Evolutionary conservation across 2,797 vertebrate species (phyloP), one percentile per base, ranked within the genome.

Genomic region (Tympanoctomys barrerae): DNA sequence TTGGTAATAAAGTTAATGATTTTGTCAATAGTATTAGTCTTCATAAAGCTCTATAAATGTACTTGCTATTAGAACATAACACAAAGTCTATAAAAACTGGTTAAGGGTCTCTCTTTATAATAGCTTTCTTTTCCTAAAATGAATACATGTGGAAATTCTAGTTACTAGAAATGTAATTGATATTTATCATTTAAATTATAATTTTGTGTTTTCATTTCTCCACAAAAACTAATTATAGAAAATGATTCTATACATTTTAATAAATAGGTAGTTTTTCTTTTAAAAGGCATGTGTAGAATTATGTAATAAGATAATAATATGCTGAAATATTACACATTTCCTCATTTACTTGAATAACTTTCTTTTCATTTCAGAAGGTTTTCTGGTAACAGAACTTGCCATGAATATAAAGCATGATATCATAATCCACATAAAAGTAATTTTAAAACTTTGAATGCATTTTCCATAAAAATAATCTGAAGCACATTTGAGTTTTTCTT

Each of bases 221-320:
- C 73, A 66, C 36, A 88, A 33, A 96, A 94, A 87, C 14, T 73
- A 94, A 85, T 81, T 70, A 78, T 39, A 95, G 71, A 94, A 95
- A 91, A 77, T 93, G 1, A n/a, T 31, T 86, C 0, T 26, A 93
- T 68, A 80, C 1, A 28, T 94, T 92, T 77, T 59, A 80, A 68
- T 54, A 39, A 46, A 36, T 8, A 93, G 82, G 16, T 46, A 0
- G 13, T 61, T 52, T 75, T 92, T 83, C 86, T 71, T 5, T 89
- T 2, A 54, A 82, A 87, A 77, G 7, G 1, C 24, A 7, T 52
- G n/a, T 39, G 13, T 5, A 77, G 68, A 95, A 91, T 59, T 83
- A 83, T 33, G 2, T 49, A 90, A 86, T 61, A 9, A 86, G 90
- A 92, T 33, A n/a, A 46, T 70, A 66, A 2, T 21, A 73, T 62